These are phyloP conservation scores for silkworm (Bombyx mori) DNA, from an alignment of 1,140 invertebrate species.

Conservation along the genomic window DNA sequence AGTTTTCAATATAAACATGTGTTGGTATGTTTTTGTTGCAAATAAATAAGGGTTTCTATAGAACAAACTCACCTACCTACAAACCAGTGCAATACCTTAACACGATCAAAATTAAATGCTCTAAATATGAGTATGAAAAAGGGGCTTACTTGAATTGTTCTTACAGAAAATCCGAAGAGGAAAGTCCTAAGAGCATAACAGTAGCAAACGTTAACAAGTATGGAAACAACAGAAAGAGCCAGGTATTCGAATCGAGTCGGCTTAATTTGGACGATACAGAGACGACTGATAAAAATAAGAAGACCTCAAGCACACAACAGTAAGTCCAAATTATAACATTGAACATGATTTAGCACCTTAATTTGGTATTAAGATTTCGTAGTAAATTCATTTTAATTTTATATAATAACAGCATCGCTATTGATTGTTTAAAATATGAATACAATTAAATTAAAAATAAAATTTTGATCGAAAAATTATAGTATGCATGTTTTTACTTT, in stretches of 20 bases:
- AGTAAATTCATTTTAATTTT: not conserved
- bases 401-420: too few relatives aligned
- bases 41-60: too few relatives aligned
- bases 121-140: not conserved
- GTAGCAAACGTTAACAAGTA: constrained; percentile 60
- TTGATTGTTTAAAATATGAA: too few relatives aligned
- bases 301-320: constrained; percentile 46
- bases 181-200: constrained; percentile 55
- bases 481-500: too few relatives aligned
- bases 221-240: constrained; percentile 61
- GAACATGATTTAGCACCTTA: constrained; percentile 5
- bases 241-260: constrained; percentile 62
- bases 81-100: too few relatives aligned
- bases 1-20: too few relatives aligned
- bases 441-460: too few relatives aligned
- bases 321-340: constrained; percentile 36
- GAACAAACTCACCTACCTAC: too few relatives aligned
- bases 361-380: not conserved
- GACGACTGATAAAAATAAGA: constrained; percentile 60
- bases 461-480: too few relatives aligned
- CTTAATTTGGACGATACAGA: constrained; percentile 59
- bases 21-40: too few relatives aligned
- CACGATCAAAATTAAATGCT: too few relatives aligned
- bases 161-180: constrained; percentile 66
- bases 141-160: constrained; percentile 23